phyloP scores from a whole-genome alignment of 2,113 vertebrate genomes.

The Mastomys coucha region DNA sequence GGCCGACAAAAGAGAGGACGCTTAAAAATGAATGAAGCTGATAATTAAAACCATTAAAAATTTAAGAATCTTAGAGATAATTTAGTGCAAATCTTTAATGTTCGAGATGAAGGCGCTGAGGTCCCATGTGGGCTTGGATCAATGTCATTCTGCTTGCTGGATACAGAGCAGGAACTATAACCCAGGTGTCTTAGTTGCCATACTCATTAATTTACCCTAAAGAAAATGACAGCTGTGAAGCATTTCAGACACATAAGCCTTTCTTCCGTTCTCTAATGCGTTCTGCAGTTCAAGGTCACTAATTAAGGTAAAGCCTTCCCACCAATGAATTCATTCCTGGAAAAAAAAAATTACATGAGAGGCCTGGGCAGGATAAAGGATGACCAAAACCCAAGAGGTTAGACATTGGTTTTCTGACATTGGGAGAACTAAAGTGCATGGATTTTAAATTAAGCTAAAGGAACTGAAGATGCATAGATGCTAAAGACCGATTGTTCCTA shows the following conservation, averaged over 20 bases:
- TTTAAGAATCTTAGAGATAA: conserved; percentile 67
- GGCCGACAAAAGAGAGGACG: conserved; percentile 62
- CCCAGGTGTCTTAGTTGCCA: conserved; percentile 77
- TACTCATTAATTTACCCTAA: conserved; percentile 77
- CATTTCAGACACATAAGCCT: conserved; percentile 69
- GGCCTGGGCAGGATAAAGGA: not conserved
- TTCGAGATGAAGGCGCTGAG: conserved; percentile 41
- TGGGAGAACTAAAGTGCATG: not conserved
- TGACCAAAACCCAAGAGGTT: conserved; percentile 52
- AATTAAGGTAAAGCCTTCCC: conserved; percentile 71
- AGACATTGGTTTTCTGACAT: not conserved
- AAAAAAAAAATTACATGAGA: conserved; percentile 65
- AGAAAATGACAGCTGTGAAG: conserved; percentile 72
- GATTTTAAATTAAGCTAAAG: conserved; percentile 65
- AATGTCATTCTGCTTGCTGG: conserved; percentile 71
- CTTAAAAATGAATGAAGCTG: conserved; percentile 69
- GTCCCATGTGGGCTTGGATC: conserved; percentile 61
- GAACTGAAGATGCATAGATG: conserved; percentile 24
- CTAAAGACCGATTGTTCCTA: conserved; percentile 18
- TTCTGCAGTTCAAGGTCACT: conserved; percentile 80
- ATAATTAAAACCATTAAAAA: conserved; percentile 81
- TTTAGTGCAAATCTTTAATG: conserved; percentile 76
- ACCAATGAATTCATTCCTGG: conserved; percentile 39
- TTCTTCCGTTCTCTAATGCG: conserved; percentile 65
- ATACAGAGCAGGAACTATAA: conserved; percentile 60